Conservation (phyloP, 2,113 vertebrate species). For the Pomatorhinus ruficollis region DNA sequence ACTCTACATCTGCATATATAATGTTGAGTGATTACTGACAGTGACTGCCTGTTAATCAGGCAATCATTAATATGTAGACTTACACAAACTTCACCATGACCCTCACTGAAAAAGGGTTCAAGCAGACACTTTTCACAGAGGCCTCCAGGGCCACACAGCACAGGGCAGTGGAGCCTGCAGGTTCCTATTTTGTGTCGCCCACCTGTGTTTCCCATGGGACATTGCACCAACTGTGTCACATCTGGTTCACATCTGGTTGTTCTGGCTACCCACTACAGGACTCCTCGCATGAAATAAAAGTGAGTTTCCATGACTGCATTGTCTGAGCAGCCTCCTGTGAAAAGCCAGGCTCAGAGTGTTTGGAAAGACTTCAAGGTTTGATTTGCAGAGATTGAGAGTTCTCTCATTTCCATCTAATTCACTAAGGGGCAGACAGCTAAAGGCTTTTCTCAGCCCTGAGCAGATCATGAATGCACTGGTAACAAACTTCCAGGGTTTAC, state of each 20-base stretch:
- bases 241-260: background rate
- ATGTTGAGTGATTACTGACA: background rate
- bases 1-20: background rate
- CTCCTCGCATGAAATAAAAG: background rate
- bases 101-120: background rate
- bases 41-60: too few relatives aligned
- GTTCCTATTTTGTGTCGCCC: background rate
- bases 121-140: background rate
- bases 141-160: fast-evolving
- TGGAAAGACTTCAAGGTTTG: background rate
- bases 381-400: background rate
- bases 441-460: background rate
- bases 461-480: background rate
- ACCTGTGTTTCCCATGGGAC: background rate
- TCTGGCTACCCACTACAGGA: background rate
- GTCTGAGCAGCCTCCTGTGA: background rate
- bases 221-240: fast-evolving
- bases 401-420: background rate
- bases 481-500: background rate
- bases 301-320: background rate
- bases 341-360: background rate
- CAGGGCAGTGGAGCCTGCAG: background rate
- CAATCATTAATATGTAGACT: background rate
- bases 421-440: background rate
- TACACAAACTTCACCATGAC: background rate